Evolutionary conservation across 1,140 invertebrate species (phyloP), one percentile per base, ranked within the genome.

Genomic region (Trypoxylus dichotomus): DNA sequence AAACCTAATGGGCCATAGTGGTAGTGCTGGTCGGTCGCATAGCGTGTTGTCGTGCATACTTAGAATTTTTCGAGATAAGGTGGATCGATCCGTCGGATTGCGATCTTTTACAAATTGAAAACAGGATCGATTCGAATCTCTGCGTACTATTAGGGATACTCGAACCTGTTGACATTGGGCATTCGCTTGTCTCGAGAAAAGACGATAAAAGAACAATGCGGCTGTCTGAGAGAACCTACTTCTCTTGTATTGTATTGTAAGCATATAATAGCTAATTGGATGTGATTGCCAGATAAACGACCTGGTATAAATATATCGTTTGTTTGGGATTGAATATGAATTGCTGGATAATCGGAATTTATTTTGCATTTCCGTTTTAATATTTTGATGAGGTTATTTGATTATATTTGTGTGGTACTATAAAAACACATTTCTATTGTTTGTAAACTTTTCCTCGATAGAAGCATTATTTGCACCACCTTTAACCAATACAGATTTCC

Each of bases 101-200:
- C 19, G 13, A 68, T 68, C 24, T 68, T 68, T 13, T 21, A 68
- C 60, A 68, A 68, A 68, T 68, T 29, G 24, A 25, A 68, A 68
- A 68, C 60, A 68, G 60, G 60, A 68, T 68, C 15, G 60, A 68
- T 68, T 68, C 11, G 19, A 29, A 68, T 68, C 60, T 68, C 32
- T 7, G 27, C 60, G 47, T 68, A 58, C 47, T n/a, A 58, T 68
- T 25, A 24, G 24, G 27, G 0, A 37, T 68, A 24, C 60, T 68
- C 24, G 19, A 68, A 68, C 60, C 27, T 68, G 60, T 68, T 68
- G 60, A 24, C 24, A 68, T 58, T 68, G 60, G 27, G 27, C 7
- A 24, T 68, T 68, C 21, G 60, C 7, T 15, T 29, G 60, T 29
- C 13, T 68, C 24, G 7, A 24, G 11, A 68, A 15, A 24, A 29